These are phyloP conservation scores for Gymnocypris eckloni DNA, from an alignment of 2,797 vertebrate species.

Conservation along the genomic window DNA sequence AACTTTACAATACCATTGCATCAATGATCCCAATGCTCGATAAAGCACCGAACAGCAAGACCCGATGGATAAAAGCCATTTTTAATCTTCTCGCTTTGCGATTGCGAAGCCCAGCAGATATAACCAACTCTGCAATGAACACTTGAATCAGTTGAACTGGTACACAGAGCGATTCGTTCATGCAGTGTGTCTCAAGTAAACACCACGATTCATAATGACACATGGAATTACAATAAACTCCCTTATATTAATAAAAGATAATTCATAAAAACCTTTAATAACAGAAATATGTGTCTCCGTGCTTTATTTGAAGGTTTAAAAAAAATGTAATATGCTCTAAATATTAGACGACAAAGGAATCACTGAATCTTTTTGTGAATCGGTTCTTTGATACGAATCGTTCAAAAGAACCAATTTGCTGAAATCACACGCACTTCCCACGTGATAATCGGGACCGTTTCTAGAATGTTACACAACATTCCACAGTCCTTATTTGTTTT, in stretches of 20 bases:
- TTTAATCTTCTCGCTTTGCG: background rate
- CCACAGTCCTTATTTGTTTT: background rate
- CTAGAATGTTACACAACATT: background rate
- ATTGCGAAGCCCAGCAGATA: background rate
- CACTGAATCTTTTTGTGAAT: background rate
- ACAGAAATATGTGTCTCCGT: background rate
- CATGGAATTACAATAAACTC: background rate
- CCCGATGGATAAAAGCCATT: constrained; percentile 66
- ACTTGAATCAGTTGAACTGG: background rate
- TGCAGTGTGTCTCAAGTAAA: background rate
- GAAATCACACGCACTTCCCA: background rate
- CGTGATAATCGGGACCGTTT: background rate
- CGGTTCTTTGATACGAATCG: background rate
- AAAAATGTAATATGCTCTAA: background rate
- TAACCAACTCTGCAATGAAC: background rate
- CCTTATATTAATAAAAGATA: background rate
- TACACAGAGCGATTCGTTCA: background rate
- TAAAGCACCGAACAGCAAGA: constrained; percentile 62
- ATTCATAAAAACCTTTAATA: background rate
- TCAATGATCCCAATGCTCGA: constrained; percentile 62
- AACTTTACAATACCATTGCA: constrained; percentile 65
- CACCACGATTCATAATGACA: background rate
- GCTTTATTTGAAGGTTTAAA: background rate
- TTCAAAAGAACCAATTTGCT: background rate
- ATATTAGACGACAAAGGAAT: background rate